Percentiles rank a stretch among this genome's conserved stretches.
Conservation (phyloP, 2,113 vertebrate genomes). For the Crypturellus undulatus region DNA sequence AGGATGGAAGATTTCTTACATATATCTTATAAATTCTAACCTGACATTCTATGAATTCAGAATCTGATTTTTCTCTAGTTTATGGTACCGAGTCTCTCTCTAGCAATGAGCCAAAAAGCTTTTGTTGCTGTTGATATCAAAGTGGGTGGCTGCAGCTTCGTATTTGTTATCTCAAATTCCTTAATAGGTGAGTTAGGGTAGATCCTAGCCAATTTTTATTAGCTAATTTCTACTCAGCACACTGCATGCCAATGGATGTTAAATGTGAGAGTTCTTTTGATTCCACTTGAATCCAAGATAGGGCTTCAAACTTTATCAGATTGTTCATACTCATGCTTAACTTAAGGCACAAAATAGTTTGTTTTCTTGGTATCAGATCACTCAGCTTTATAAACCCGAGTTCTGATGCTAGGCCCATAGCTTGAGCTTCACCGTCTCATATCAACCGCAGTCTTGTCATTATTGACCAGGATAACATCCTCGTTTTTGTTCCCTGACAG, state of each 20-base stretch:
- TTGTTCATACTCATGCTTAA: neutral
- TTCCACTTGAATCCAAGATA: neutral
- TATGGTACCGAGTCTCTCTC: neutral
- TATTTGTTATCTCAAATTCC: neutral
- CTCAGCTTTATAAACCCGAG: neutral
- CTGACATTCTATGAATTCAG: neutral
- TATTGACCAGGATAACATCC: neutral
- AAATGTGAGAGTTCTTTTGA: neutral
- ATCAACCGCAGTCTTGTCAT: neutral
- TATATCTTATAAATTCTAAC: neutral
- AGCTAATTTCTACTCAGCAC: neutral
- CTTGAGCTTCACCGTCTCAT: neutral
- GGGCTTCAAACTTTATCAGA: neutral
- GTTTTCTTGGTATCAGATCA: neutral
- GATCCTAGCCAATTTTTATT: neutral
- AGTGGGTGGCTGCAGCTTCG: neutral
- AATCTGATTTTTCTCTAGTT: neutral
- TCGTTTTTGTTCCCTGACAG: neutral
- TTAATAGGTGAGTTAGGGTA: neutral
- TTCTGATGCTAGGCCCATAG: neutral
- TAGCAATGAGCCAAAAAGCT: neutral
- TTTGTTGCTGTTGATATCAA: neutral
- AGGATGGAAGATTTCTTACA: neutral
- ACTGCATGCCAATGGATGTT: neutral
- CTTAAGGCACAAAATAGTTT: neutral